These are phyloP conservation scores for Lepidurus apus DNA, from an alignment of 1,140 invertebrate species.

Conservation along the genomic window DNA sequence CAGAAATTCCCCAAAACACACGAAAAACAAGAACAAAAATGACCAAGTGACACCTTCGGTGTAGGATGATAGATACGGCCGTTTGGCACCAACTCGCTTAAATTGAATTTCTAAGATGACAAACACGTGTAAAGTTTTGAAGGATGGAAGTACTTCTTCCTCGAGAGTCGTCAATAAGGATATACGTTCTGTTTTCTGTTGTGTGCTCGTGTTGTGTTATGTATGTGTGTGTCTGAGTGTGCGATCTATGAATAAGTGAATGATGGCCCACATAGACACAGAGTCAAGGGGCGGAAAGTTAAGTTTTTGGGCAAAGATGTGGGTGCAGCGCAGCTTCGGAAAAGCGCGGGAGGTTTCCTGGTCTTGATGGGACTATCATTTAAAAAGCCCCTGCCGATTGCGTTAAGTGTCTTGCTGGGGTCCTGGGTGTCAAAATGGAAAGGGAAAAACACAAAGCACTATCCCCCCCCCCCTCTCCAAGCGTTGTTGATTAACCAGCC, in stretches of 20 bases:
- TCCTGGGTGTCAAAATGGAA: background rate
- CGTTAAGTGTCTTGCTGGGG: slow-evolving; percentile 1
- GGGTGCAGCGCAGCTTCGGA: background rate
- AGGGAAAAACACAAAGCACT: too few relatives aligned
- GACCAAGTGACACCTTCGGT: background rate
- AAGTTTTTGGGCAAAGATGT: background rate
- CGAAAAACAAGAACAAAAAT: background rate
- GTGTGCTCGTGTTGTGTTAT: background rate
- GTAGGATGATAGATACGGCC: background rate
- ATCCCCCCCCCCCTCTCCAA: background rate
- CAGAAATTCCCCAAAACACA: background rate
- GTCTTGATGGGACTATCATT: background rate
- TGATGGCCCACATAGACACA: background rate
- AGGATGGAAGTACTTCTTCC: background rate
- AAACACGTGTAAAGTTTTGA: background rate
- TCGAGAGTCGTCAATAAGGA: background rate
- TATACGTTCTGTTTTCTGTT: too few relatives aligned
- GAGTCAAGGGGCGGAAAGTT: too few relatives aligned
- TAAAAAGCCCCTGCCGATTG: background rate
- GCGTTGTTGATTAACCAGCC: background rate
- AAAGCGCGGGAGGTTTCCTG: background rate
- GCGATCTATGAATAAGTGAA: slow-evolving; percentile 10
- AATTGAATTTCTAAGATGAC: background rate
- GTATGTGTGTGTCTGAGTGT: background rate
- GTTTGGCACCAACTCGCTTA: background rate